phyloP scores from a whole-genome alignment of 2,888 invertebrate genomes.

The Tiliacea citrago region DNA sequence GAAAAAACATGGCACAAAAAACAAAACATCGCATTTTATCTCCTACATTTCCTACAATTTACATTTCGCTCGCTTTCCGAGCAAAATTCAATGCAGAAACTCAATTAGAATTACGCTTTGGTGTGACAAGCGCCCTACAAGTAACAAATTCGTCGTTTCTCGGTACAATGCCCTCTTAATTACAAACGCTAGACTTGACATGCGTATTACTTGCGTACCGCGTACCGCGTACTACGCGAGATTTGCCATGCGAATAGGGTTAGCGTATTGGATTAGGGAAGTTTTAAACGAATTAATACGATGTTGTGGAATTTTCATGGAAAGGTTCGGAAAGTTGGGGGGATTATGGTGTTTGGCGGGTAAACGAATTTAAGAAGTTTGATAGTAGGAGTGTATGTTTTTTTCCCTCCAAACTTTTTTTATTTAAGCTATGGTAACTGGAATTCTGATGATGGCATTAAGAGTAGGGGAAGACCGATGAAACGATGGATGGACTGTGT shows the following conservation, averaged over 20 bases:
- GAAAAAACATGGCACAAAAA: not conserved
- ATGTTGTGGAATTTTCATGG: conserved; percentile 38
- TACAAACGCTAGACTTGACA: conserved; percentile 68
- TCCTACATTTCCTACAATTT: conserved; percentile 13
- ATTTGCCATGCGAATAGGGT: conserved; percentile 61
- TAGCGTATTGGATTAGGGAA: conserved; percentile 55
- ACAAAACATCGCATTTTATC: not conserved
- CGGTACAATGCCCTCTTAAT: conserved; percentile 73
- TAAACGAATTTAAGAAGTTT: conserved; percentile 9
- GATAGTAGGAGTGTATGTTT: not conserved
- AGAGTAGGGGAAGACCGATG: too few relatives aligned
- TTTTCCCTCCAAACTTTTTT: not conserved
- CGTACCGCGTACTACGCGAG: conserved; percentile 56
- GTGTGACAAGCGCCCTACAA: conserved; percentile 66
- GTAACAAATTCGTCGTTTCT: conserved; percentile 66
- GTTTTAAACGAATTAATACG: conserved; percentile 55
- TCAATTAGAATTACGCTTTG: conserved; percentile 55
- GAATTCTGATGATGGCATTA: too few relatives aligned
- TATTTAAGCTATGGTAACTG: not conserved
- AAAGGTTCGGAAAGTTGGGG: not conserved
- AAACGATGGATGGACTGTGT: too few relatives aligned
- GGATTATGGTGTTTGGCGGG: conserved; percentile 27
- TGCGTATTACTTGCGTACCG: conserved; percentile 66
- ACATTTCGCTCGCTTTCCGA: conserved; percentile 18
- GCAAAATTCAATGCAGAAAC: conserved; percentile 30